Conservation (phyloP, 2,797 vertebrate genomes). For the Tokudaia tokunoshimensis region DNA sequence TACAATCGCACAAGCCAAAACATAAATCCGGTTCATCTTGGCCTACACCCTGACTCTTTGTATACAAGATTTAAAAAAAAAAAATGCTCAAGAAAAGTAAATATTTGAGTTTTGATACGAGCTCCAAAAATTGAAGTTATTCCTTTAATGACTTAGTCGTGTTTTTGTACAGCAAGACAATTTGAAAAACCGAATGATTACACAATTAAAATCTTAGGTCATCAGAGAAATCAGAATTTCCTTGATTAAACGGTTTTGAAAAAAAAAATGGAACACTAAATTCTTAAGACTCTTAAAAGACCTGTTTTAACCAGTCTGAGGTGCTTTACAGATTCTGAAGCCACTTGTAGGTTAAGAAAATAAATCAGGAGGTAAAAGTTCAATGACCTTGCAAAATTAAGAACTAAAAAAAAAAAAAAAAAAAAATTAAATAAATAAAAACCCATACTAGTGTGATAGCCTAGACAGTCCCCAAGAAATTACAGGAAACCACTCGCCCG, state of each 20-base stretch:
- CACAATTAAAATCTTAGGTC: conserved; percentile 41
- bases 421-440: background rate
- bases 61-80: background rate
- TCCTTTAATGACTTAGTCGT: conserved; percentile 38
- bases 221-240: conserved; percentile 38
- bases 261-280: conserved; percentile 40
- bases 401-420: background rate
- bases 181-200: background rate
- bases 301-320: conserved; percentile 25
- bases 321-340: background rate
- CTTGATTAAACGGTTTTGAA: conserved; percentile 32
- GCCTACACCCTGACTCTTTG: background rate
- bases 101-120: conserved; percentile 37
- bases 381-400: conserved; percentile 73
- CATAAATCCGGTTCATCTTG: background rate
- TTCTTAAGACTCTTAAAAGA: conserved; percentile 6
- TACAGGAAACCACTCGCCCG: conserved; percentile 28
- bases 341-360: conserved; percentile 22
- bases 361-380: conserved; percentile 67
- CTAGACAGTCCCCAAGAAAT: background rate
- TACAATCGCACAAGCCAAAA: conserved; percentile 7
- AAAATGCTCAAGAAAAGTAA: conserved; percentile 25
- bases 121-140: conserved; percentile 52
- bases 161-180: conserved; percentile 24
- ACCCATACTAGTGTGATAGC: background rate